These are phyloP conservation scores for Masnerella sp. DNA, from an alignment of 2,888 invertebrate species.

Conservation along the genomic window DNA sequence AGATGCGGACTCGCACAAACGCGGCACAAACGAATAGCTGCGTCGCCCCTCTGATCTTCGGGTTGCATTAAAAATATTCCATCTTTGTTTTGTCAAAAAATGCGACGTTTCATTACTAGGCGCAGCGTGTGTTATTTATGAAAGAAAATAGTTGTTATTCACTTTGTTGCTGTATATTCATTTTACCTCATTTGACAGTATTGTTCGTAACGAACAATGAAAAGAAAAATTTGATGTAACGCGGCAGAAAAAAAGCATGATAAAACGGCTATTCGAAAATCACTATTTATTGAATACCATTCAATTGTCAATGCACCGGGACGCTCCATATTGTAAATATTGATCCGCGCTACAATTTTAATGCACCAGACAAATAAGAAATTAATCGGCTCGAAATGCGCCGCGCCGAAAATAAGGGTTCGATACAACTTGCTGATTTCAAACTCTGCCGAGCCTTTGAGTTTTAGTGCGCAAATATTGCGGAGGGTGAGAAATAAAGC, in stretches of 20 bases:
- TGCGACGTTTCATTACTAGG: slow-evolving; percentile 50
- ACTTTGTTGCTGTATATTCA: slow-evolving; percentile 50
- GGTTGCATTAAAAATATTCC: slow-evolving; percentile 37
- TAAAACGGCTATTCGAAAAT: slow-evolving; percentile 48
- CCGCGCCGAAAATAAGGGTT: slow-evolving; percentile 6
- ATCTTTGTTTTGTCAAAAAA: slow-evolving; percentile 49
- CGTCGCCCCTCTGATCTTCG: slow-evolving; percentile 3
- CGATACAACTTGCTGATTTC: no score
- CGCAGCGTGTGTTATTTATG: slow-evolving; percentile 50
- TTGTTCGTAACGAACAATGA: slow-evolving; percentile 58
- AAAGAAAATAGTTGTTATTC: slow-evolving; percentile 56
- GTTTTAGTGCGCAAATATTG: no score
- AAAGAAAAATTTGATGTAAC: slow-evolving; percentile 53
- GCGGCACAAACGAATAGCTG: neutral
- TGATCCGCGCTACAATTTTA: slow-evolving; percentile 27
- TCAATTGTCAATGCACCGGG: slow-evolving; percentile 28
- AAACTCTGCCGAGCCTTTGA: no score
- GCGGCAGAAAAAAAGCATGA: slow-evolving; percentile 33
- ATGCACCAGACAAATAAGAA: slow-evolving; percentile 32
- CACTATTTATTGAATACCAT: slow-evolving; percentile 44
- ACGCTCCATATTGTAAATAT: slow-evolving; percentile 26
- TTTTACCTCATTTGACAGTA: slow-evolving; percentile 57
- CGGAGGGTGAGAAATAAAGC: no score
- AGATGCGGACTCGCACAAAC: slow-evolving; percentile 8
- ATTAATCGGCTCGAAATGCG: slow-evolving; percentile 16